Conservation (phyloP, 1,140 invertebrate genomes). For the Oncopodura yosiiana region DNA sequence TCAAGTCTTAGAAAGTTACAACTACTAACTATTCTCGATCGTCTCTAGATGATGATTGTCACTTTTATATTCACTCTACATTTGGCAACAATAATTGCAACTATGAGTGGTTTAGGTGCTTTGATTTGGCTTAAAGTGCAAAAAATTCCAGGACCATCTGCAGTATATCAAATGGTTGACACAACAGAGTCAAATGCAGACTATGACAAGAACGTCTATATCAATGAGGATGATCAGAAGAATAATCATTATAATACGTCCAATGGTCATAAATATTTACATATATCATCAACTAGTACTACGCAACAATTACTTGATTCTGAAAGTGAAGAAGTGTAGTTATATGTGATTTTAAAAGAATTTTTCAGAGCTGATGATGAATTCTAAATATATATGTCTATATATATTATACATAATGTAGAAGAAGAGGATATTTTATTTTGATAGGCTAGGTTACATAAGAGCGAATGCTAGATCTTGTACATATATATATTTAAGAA, state of each 20-base stretch:
- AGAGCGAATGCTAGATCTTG: too few species aligned
- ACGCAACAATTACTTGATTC: constrained; percentile 26
- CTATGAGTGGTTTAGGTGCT: constrained; percentile 38
- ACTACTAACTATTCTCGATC: not conserved
- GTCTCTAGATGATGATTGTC: constrained; percentile 42
- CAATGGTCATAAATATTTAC: not conserved
- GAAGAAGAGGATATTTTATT: too few species aligned
- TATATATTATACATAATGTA: too few species aligned
- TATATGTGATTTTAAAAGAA: too few species aligned
- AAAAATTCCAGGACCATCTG: constrained; percentile 20
- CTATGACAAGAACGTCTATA: too few species aligned
- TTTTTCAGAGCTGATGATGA: too few species aligned
- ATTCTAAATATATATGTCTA: too few species aligned
- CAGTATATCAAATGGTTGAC: constrained; percentile 30
- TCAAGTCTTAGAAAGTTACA: not conserved
- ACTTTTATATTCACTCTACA: constrained; percentile 46
- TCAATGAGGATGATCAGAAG: not conserved
- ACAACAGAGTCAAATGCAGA: constrained; percentile 16
- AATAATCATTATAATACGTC: not conserved
- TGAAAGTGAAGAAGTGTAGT: constrained; percentile 31
- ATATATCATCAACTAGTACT: not conserved
- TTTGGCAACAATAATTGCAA: constrained; percentile 37
- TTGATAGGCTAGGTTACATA: too few species aligned
- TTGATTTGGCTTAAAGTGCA: constrained; percentile 33
- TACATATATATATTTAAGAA: too few species aligned